Base-by-base conservation (phyloP, 2,797 vertebrate species). In the Glossophaga mutica region DNA sequence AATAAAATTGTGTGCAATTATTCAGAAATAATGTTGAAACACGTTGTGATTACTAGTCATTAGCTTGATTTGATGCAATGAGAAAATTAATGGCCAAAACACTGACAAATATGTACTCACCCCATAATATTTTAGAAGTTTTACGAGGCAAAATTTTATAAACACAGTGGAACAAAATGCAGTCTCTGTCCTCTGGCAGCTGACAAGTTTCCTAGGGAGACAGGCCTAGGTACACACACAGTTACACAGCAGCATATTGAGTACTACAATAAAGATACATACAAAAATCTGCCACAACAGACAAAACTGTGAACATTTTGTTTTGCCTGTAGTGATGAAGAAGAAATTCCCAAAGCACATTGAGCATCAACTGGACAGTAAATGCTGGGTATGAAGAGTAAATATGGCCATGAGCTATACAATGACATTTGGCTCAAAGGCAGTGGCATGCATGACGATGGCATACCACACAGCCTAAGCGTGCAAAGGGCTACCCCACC, bases 221-320 rank as follows among this genome's bases (percentile, higher is more conserved):
- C 5, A 22, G 5, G 14, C 0, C 1, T 8, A 42, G 37, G 52
- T 32, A 16, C 15, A 9, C 18, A 1, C 11, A 10, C 3, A 1
- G 1, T 32, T 16, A 15, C 16, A 15, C 2, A 0, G 2, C 1
- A 9, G 46, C 39, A 18, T 18, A 6, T 3, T 1, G 3, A 34
- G 0, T 3, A 15, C 12, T 29, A n/a, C 0, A 0, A 14, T 18
- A 1, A 14, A 29, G 10, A 18, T 0, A 6, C 1, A 48, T 7
- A 16, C 6, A 29, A 6, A 6, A 11, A 34, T 46, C 68, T 14
- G n/a, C 19, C 70, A 55, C 5, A 4, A 37, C 10, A 62, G 15
- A 46, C 11, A n/a, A 67, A 37, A 12, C 24, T 3, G 2, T 18
- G 24, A 48, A 65, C 1, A 4, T 18, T 59, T 91, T 22, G 7